Base-by-base conservation (phyloP, 2,113 vertebrate species). In the Microcebus lehilahytsara region DNA sequence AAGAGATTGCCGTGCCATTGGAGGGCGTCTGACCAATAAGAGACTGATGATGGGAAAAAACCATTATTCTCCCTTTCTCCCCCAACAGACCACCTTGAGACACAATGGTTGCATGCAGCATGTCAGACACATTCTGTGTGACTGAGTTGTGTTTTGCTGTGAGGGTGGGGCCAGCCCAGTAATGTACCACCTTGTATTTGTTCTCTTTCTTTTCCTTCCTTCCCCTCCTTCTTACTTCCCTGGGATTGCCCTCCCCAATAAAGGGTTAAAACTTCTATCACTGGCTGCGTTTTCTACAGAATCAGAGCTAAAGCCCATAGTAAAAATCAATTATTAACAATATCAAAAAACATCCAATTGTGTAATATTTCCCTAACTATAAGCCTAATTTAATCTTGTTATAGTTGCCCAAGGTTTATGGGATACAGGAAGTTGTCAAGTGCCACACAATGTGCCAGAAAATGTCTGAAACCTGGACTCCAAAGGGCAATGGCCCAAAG, bases 251-350 rank as follows among this genome's bases (percentile, higher is more conserved):
- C 10, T 60, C 20, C 27, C 17, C n/a, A 87, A 30, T 75, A 85
- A 95, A 93, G 11, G 11, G 0, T 74, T 93, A 62, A 53, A 75
- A 3, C 16, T 91, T 93, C 66, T 92, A 75, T 62, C n/a, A 30
- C 64, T 62, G 56, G 9, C 32, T 91, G n/a, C 69, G 9, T 71
- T 77, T 95, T 74, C 22, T 79, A 85, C 20, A 40, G 40, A 89
- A 60, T 56, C 6, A 20, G 19, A 30, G 23, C 19, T 74, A 56
- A 85, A 85, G 64, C 32, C 85, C 42, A 51, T 4, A 87, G 27
- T 91, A 87, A 91, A 96, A 90, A 77, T 37, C 72, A 27, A 67
- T 89, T 74, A 77, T 56, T 72, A 27, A 66, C 53, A 84, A 58
- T 56, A 90, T 60, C 19, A 91, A 85, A 71, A 84, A 56, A 53